Evolutionary conservation across 2,113 vertebrate genomes (phyloP).

Genomic region (Lampris incognitus): DNA sequence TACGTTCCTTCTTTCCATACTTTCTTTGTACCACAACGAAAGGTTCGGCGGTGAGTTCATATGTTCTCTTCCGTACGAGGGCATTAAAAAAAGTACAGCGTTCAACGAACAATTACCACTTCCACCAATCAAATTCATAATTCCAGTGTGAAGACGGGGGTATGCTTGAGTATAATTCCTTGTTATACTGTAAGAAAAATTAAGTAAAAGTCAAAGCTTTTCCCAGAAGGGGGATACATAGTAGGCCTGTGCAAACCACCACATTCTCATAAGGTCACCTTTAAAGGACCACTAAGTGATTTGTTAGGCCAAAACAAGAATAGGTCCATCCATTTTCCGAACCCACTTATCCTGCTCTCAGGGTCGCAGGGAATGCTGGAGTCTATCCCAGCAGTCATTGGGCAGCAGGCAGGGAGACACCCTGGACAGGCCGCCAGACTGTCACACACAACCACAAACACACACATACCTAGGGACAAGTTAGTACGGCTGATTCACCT

Average conservation of each 20-base stretch:
- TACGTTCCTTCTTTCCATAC: too few relatives aligned
- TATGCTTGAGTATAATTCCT: conserved; percentile 37
- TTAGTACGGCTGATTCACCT: too few relatives aligned
- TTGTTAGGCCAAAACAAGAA: too few relatives aligned
- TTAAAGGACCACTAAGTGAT: neutral
- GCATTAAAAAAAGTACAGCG: conserved; percentile 35
- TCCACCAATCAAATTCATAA: conserved; percentile 46
- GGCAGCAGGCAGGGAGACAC: too few relatives aligned
- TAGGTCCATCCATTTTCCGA: too few relatives aligned
- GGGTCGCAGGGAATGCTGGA: too few relatives aligned
- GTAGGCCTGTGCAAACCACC: conserved; percentile 30
- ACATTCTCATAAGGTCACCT: conserved; percentile 54
- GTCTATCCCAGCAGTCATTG: too few relatives aligned
- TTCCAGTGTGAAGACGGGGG: conserved; percentile 13
- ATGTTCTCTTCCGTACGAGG: conserved; percentile 35
- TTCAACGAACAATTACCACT: conserved; percentile 49
- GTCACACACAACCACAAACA: too few relatives aligned
- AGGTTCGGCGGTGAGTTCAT: neutral
- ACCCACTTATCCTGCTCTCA: too few relatives aligned
- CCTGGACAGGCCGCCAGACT: too few relatives aligned
- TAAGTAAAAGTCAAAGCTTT: conserved; percentile 50
- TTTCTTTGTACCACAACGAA: too few relatives aligned
- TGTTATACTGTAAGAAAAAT: conserved; percentile 30
- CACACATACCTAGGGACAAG: too few relatives aligned
- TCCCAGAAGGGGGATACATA: conserved; percentile 53